phyloP scores from a whole-genome alignment of 2,888 invertebrate species.

The Camptogramma bilineatum region DNA sequence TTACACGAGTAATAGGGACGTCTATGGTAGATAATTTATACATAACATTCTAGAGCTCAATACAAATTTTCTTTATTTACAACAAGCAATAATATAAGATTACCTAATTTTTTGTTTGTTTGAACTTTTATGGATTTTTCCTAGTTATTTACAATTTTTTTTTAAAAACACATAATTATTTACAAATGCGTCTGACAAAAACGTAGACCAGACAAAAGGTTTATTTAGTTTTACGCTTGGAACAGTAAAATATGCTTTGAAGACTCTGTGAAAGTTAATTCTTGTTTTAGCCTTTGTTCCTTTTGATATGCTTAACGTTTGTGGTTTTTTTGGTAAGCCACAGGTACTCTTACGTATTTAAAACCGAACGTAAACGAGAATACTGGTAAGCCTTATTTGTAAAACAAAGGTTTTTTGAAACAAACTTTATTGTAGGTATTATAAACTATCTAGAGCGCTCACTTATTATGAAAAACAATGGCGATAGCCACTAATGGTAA shows the following conservation, averaged over 20 bases:
- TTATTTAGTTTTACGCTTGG: slow-evolving; percentile 32
- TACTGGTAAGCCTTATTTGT: neutral
- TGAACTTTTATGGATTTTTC: slow-evolving; percentile 1
- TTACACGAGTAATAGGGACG: slow-evolving; percentile 22
- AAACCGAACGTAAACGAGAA: slow-evolving; percentile 20
- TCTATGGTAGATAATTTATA: slow-evolving; percentile 8
- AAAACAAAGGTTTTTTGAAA: slow-evolving; percentile 3
- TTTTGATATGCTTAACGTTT: slow-evolving; percentile 36
- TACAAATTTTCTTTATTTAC: slow-evolving; percentile 50
- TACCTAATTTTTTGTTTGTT: slow-evolving; percentile 31
- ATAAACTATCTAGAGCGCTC: neutral
- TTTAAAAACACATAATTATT: slow-evolving; percentile 34
- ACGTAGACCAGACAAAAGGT: slow-evolving; percentile 34
- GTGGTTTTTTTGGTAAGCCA: slow-evolving; percentile 27
- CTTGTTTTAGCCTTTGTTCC: slow-evolving; percentile 31
- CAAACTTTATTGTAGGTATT: neutral
- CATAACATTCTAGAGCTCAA: slow-evolving; percentile 33
- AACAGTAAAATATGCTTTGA: slow-evolving; percentile 40
- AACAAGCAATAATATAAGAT: slow-evolving; percentile 53
- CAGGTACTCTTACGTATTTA: slow-evolving; percentile 6
- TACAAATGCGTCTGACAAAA: slow-evolving; percentile 33
- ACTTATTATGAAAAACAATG: neutral
- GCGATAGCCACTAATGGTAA: slow-evolving; percentile 1
- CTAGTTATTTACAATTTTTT: slow-evolving; percentile 48
- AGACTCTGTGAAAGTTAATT: slow-evolving; percentile 36